phyloP scores from a whole-genome alignment of 2,888 invertebrate species.

The Dryomyza anilis region DNA sequence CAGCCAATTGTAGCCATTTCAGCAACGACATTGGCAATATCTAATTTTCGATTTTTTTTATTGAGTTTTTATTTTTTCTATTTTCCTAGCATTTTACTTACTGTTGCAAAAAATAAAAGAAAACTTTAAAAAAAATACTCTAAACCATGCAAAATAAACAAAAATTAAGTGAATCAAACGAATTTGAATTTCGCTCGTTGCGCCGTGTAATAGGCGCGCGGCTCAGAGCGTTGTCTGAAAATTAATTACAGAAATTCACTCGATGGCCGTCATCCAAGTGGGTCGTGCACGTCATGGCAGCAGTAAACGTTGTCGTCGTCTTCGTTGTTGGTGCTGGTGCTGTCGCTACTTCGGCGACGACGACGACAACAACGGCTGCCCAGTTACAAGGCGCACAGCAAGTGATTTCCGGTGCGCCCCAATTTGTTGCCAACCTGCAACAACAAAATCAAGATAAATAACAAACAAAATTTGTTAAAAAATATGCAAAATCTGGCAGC shows the following conservation, averaged over 20 bases:
- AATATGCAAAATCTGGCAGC: conserved; percentile 11
- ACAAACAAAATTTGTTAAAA: too few relatives aligned
- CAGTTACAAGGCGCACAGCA: background rate
- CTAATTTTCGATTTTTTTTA: background rate
- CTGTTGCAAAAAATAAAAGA: background rate
- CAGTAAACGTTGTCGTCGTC: background rate
- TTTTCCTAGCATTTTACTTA: background rate
- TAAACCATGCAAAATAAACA: too few relatives aligned
- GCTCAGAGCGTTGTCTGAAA: conserved; percentile 25
- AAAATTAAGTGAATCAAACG: too few relatives aligned
- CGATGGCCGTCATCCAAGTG: conserved; percentile 54
- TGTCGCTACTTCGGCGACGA: background rate
- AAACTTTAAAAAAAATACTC: background rate
- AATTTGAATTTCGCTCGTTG: background rate
- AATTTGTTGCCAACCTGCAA: background rate
- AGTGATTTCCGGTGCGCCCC: conserved; percentile 17
- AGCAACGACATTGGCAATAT: too few relatives aligned
- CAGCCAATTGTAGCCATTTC: too few relatives aligned
- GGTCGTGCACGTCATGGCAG: conserved; percentile 38
- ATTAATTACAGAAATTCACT: conserved; percentile 53
- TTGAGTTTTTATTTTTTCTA: background rate
- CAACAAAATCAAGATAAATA: background rate
- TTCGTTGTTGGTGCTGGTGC: background rate
- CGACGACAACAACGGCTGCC: background rate
- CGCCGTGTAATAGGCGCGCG: conserved; percentile 1